Evolutionary conservation across 2,888 invertebrate genomes (phyloP).

Genomic region (Lutraria lutraria): DNA sequence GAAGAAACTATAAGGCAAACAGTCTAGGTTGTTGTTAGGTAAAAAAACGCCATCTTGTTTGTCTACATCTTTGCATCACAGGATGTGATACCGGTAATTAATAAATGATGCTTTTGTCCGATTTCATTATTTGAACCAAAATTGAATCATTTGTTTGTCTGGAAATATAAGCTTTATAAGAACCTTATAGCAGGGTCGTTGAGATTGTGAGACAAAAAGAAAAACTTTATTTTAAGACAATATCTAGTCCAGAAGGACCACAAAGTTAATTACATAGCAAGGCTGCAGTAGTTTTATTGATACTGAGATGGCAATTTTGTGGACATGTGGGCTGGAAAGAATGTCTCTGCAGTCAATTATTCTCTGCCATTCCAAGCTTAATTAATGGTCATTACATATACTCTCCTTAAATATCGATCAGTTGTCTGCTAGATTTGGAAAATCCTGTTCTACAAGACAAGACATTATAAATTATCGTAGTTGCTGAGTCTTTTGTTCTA

Average conservation of each 20-base stretch:
- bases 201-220: neutral
- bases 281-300: constrained; percentile 41
- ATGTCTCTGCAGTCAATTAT: constrained; percentile 25
- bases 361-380: constrained; percentile 22
- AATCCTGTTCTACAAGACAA: neutral
- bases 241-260: neutral
- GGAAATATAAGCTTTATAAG: neutral
- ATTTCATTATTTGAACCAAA: neutral
- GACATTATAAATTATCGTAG: neutral
- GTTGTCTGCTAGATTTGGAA: constrained; percentile 22
- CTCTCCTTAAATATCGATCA: constrained; percentile 17
- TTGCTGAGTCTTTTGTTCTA: neutral
- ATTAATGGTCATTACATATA: constrained; percentile 39
- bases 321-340: constrained; percentile 39
- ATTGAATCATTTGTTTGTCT: constrained; percentile 5
- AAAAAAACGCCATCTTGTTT: neutral
- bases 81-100: neutral
- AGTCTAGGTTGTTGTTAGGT: neutral
- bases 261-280: constrained; percentile 27
- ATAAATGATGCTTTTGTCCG: neutral
- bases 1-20: too few species aligned
- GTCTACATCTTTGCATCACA: neutral
- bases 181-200: neutral
- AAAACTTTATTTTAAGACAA: neutral
- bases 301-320: constrained; percentile 40